Conservation (phyloP, 2,113 vertebrate species). For the Malaclemys terrapin region DNA sequence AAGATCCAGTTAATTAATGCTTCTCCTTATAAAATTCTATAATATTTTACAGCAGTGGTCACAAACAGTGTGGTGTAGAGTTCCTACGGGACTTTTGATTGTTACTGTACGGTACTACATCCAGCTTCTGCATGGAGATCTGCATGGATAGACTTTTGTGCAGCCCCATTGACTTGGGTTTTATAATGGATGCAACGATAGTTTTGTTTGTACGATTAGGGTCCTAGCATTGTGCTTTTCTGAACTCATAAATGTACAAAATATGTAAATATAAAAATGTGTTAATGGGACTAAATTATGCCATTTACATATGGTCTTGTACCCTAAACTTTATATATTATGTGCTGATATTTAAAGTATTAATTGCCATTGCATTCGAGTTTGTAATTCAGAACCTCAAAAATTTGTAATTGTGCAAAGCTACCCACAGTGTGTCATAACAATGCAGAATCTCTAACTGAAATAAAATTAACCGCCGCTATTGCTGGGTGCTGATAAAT, state of each 20-base stretch:
- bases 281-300: background rate
- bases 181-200: background rate
- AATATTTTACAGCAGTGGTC: background rate
- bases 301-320: background rate
- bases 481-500: background rate
- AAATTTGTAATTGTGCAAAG: background rate
- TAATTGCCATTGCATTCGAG: background rate
- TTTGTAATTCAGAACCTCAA: rapidly evolving
- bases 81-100: background rate
- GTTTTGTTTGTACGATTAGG: background rate
- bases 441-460: rapidly evolving
- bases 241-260: background rate
- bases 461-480: rapidly evolving
- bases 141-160: background rate
- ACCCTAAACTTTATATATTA: rapidly evolving
- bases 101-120: background rate
- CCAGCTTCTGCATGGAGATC: background rate
- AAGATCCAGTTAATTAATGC: rapidly evolving
- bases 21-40: background rate
- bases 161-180: background rate
- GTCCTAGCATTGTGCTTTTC: background rate
- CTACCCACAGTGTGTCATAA: too few species aligned
- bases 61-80: rapidly evolving
- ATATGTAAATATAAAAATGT: too few species aligned
- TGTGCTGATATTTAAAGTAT: rapidly evolving